These are phyloP conservation scores for Hydrotaea cyrtoneurina DNA, from an alignment of 2,888 invertebrate genomes.

Conservation along the genomic window DNA sequence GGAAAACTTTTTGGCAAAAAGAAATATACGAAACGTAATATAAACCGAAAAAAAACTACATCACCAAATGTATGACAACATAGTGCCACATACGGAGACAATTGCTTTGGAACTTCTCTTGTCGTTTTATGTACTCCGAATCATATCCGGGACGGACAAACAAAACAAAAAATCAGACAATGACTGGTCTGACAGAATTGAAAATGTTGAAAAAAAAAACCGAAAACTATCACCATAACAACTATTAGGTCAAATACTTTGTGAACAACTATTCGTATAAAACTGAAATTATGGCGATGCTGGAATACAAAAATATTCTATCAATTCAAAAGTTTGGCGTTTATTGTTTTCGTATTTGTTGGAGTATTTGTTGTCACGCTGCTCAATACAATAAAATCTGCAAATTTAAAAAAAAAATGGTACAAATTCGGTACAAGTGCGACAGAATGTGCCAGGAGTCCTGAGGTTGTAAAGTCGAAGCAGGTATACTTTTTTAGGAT, in stretches of 20 bases:
- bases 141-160: slow-evolving; percentile 7
- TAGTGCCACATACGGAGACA: slow-evolving; percentile 29
- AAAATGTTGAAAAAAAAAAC: background rate
- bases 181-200: background rate
- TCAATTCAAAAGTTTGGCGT: slow-evolving; percentile 28
- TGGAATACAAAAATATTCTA: slow-evolving; percentile 3
- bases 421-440: too few relatives aligned
- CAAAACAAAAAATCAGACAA: slow-evolving; percentile 6
- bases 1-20: background rate
- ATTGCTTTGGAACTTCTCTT: background rate
- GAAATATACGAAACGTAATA: background rate
- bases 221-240: slow-evolving; percentile 31
- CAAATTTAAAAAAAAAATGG: background rate
- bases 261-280: slow-evolving; percentile 41
- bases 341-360: slow-evolving; percentile 37
- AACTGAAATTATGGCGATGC: slow-evolving; percentile 23
- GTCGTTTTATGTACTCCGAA: slow-evolving; percentile 9
- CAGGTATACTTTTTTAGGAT: too few relatives aligned
- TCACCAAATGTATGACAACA: slow-evolving; percentile 15
- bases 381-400: background rate
- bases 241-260: slow-evolving; percentile 46
- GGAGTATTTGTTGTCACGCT: background rate
- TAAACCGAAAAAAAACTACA: background rate
- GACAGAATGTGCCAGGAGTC: too few relatives aligned
- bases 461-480: too few relatives aligned